phyloP scores from a whole-genome alignment of 2,888 invertebrate genomes.

The Agriopis marginaria region DNA sequence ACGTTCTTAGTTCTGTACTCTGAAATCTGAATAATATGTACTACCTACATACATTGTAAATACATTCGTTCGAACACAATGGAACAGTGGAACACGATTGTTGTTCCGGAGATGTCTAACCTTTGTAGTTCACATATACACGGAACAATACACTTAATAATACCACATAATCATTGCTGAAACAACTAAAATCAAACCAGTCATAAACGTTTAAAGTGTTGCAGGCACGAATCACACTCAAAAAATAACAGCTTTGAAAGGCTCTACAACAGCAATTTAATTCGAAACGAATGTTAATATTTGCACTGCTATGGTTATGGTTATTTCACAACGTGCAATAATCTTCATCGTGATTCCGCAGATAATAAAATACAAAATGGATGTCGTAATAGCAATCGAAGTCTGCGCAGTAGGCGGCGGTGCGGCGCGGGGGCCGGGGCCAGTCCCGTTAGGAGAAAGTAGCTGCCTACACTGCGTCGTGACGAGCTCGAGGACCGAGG shows the following conservation, averaged over 20 bases:
- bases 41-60: conserved; percentile 37
- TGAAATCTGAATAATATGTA: background rate
- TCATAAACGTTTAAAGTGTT: conserved; percentile 26
- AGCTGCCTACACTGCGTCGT: conserved; percentile 80
- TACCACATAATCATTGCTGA: conserved; percentile 24
- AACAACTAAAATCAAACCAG: conserved; percentile 25
- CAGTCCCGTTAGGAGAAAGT: conserved; percentile 85
- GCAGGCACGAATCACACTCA: conserved; percentile 22
- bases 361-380: conserved; percentile 75
- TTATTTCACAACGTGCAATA: conserved; percentile 68
- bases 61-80: conserved; percentile 36
- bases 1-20: conserved; percentile 8
- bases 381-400: conserved; percentile 74
- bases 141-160: conserved; percentile 30
- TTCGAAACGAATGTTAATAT: conserved; percentile 53
- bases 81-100: conserved; percentile 36
- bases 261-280: conserved; percentile 45
- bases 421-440: conserved; percentile 55
- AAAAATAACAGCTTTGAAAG: conserved; percentile 20
- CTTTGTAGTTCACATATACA: conserved; percentile 37
- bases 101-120: conserved; percentile 33
- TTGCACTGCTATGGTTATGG: conserved; percentile 57
- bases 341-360: conserved; percentile 66
- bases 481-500: conserved; percentile 64
- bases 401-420: conserved; percentile 56